These are phyloP conservation scores for Dugesia japonica DNA, from an alignment of 2,888 invertebrate species.

Conservation along the genomic window DNA sequence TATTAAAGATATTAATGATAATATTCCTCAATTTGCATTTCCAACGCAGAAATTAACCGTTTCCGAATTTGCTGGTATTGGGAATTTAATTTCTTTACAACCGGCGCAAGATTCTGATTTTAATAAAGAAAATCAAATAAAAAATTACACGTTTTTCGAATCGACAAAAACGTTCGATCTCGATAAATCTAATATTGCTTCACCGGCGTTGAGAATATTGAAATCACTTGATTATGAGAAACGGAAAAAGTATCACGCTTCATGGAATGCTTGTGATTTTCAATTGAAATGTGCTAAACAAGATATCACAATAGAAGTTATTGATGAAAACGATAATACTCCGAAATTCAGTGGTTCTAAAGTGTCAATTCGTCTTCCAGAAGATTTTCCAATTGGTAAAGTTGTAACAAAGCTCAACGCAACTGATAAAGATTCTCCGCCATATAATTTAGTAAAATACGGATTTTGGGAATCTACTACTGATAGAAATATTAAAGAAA, in stretches of 20 bases:
- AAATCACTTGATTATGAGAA: neutral
- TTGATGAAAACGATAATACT: neutral
- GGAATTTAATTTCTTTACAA: neutral
- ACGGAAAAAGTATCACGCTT: neutral
- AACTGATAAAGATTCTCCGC: neutral
- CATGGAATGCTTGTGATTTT: neutral
- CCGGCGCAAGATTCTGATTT: neutral
- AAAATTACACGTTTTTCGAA: neutral
- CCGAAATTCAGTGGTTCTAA: neutral
- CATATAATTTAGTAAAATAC: neutral
- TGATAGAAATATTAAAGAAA: neutral
- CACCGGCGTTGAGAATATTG: neutral
- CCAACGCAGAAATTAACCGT: neutral
- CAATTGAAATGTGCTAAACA: neutral
- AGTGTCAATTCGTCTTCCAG: neutral
- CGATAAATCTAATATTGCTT: neutral
- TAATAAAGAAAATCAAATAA: neutral
- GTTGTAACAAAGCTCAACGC: neutral
- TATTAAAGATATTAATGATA: neutral
- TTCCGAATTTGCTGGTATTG: neutral
- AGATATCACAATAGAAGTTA: neutral
- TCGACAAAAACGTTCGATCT: neutral
- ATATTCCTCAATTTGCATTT: neutral
- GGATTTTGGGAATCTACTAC: neutral
- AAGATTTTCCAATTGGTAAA: neutral